Evolutionary conservation across 2,797 vertebrate species (phyloP).

Genomic region (Trematomus bernacchii): DNA sequence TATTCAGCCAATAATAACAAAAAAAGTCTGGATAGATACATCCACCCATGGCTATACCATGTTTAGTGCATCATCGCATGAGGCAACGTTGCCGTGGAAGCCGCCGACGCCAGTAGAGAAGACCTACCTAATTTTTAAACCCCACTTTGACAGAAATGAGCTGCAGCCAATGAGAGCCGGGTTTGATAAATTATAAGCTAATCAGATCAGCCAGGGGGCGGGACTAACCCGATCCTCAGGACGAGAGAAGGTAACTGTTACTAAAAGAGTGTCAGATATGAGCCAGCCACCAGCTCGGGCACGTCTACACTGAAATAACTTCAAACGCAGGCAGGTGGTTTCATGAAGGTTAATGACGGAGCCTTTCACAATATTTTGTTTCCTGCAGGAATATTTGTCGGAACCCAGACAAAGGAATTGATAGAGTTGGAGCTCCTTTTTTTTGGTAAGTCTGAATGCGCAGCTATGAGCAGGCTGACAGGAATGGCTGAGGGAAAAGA

Average conservation of each 20-base stretch:
- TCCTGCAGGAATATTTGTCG: slow-evolving; percentile 23
- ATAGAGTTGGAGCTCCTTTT: slow-evolving; percentile 53
- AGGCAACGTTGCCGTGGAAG: slow-evolving; percentile 83
- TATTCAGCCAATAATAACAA: background rate
- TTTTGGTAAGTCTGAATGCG: slow-evolving; percentile 76
- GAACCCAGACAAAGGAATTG: slow-evolving; percentile 48
- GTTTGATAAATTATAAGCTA: slow-evolving; percentile 28
- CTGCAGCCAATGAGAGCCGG: slow-evolving; percentile 70
- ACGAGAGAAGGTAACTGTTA: slow-evolving; percentile 66
- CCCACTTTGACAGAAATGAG: slow-evolving; percentile 61
- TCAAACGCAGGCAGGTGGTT: slow-evolving; percentile 35
- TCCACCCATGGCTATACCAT: background rate
- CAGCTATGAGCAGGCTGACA: no score
- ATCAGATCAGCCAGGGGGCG: slow-evolving; percentile 66
- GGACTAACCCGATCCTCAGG: slow-evolving; percentile 61
- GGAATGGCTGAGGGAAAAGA: slow-evolving; percentile 46
- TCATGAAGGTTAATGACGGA: slow-evolving; percentile 21
- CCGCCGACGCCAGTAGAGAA: slow-evolving; percentile 78
- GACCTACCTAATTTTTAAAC: slow-evolving; percentile 71
- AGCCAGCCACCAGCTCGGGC: slow-evolving; percentile 34
- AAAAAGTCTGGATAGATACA: background rate
- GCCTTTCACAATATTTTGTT: background rate
- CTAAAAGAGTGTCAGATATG: slow-evolving; percentile 66
- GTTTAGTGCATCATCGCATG: slow-evolving; percentile 33
- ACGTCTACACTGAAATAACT: slow-evolving; percentile 38